phyloP scores from a whole-genome alignment of 1,140 invertebrate species.

The Psix sp. region DNA sequence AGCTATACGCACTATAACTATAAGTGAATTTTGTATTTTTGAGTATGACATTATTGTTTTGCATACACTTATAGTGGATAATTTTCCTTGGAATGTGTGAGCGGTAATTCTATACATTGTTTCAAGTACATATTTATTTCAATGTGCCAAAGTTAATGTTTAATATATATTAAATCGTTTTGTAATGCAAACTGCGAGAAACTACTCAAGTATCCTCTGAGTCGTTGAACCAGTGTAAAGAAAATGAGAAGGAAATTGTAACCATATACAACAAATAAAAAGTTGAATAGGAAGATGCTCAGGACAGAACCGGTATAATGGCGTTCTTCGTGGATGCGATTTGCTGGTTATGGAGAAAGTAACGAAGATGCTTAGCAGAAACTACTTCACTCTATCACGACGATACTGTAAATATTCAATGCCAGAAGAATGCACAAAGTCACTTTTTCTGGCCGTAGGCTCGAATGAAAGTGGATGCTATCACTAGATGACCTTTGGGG shows the following conservation, averaged over 20 bases:
- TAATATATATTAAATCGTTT: conserved; percentile 21
- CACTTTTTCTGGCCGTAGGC: conserved; percentile 55
- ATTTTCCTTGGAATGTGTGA: no score
- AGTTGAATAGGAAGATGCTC: conserved; percentile 16
- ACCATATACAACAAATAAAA: conserved; percentile 7
- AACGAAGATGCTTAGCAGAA: conserved; percentile 57
- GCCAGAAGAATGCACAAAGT: conserved; percentile 46
- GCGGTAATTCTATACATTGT: conserved; percentile 19
- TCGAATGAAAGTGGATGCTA: conserved; percentile 63
- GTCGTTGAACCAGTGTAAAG: conserved; percentile 21
- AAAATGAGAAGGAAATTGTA: conserved; percentile 8
- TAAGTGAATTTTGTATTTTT: no score
- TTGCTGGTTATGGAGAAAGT: conserved; percentile 60
- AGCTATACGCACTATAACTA: conserved; percentile 24
- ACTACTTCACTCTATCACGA: conserved; percentile 63
- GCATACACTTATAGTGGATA: no score
- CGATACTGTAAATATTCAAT: conserved; percentile 63
- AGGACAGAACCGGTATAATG: conserved; percentile 13
- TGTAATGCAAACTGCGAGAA: conserved; percentile 8
- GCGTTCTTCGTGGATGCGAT: conserved; percentile 17
- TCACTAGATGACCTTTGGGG: conserved; percentile 59
- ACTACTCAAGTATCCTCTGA: conserved; percentile 5
- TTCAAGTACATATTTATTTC: conserved; percentile 51
- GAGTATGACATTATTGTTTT: conserved; percentile 23
- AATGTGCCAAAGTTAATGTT: conserved; percentile 56